phyloP scores from a whole-genome alignment of 2,888 invertebrate genomes.

The Ochropleura plecta region DNA sequence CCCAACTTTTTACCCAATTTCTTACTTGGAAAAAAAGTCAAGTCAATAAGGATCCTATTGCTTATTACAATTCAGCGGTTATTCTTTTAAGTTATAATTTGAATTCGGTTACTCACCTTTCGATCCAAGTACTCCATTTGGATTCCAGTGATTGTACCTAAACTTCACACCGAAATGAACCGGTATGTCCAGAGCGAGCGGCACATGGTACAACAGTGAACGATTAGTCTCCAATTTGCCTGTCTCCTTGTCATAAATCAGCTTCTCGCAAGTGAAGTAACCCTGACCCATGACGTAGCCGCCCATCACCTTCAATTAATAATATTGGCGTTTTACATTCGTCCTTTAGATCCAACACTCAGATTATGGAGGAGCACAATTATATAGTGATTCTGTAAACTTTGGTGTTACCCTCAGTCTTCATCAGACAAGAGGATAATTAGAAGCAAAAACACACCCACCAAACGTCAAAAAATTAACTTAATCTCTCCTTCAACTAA shows the following conservation, averaged over 20 bases:
- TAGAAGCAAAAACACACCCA: neutral
- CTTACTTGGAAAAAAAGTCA: no score
- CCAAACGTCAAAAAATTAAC: neutral
- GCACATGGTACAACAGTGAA: conserved; percentile 6
- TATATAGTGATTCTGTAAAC: neutral
- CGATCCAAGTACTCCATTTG: conserved; percentile 1
- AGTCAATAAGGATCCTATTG: no score
- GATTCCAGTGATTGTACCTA: neutral
- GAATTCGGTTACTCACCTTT: neutral
- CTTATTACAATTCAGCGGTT: neutral
- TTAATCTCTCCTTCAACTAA: neutral
- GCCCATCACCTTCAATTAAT: neutral
- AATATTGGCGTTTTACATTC: neutral
- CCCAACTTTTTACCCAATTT: no score
- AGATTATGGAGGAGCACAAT: neutral
- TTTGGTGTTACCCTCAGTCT: neutral
- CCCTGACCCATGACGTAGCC: conserved; percentile 79
- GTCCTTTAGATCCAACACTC: neutral
- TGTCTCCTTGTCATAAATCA: conserved; percentile 90
- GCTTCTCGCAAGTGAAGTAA: conserved; percentile 92
- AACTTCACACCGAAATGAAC: neutral
- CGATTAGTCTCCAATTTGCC: conserved; percentile 80
- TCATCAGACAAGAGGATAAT: neutral
- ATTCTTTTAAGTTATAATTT: neutral
- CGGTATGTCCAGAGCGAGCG: neutral